Base-by-base conservation (phyloP, 92 coral and sea anemone genomes). In the Epizoanthus fatuus region DNA sequence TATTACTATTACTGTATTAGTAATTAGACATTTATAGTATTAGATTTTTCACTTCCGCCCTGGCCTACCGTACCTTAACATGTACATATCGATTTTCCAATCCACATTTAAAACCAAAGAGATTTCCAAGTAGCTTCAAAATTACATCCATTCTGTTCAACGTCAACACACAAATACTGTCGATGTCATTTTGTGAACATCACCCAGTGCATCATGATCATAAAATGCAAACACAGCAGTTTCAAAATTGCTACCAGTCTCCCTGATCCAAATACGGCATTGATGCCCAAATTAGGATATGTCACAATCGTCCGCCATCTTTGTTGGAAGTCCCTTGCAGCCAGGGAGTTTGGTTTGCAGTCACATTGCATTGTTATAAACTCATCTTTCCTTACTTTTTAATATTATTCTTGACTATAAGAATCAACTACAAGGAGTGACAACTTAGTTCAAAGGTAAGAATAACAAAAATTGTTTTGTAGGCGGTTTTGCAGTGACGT, bases 231-330 rank as follows among this genome's bases (percentile, higher is more conserved):
- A 2, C 20, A 25, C 70, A 65, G 70, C 70, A 11, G 40, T 20
- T 63, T 25, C 13, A 4, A 63, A 13, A 63, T 63, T 57, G 2
- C 67, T 40, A 15, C 51, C 66, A 57, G 67, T 58, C 67, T 14
- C 70, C 69, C 55, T 60, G 8, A 38, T n/a, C 71, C 82, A 77
- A 77, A 77, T 77, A 60, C 47, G 82, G 70, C 38, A 44, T 42
- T 5, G 40, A 12, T 77, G 45, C 11, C 82, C 82, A 77, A 77
- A 62, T 77, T 77, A 58, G 57, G 82, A 60, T 62, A 5, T 59
- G 82, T 77, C 70, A 77, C 57, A 77, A 20, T 77, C 5, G 58
- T 40, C 70, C 57, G 52, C 82, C 82, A 77, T 77, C 40, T 76
- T 77, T 76, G 32, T 55, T 37, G 51, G 13, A 10, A 39, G 14